Evolutionary conservation across 92 coral and sea anemone genomes (phyloP).

Genomic region (Chrysogorgia sp.): DNA sequence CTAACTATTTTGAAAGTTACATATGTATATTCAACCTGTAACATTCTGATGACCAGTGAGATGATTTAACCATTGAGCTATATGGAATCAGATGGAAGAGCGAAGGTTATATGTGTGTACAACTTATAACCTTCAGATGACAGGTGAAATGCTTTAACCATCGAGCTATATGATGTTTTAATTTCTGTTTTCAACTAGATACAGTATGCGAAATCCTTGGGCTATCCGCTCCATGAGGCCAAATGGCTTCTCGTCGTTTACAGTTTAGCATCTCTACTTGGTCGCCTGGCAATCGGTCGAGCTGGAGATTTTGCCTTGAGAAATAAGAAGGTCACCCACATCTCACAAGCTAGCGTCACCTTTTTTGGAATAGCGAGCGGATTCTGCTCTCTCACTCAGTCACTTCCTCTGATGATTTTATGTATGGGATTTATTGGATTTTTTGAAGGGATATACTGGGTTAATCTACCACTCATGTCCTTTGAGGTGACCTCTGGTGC

Average conservation of each 20-base stretch:
- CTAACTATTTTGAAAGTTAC: too few species aligned
- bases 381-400: conserved; percentile 12
- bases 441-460: conserved; percentile 28
- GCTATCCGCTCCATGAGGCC: conserved; percentile 15
- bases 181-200: neutral
- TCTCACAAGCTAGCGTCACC: neutral
- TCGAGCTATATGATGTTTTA: too few species aligned
- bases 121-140: too few species aligned
- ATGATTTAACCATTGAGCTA: too few species aligned
- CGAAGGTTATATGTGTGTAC: too few species aligned
- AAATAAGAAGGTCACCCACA: neutral
- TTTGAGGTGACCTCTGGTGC: conserved; percentile 5
- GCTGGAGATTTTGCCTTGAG: conserved; percentile 6
- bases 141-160: too few species aligned
- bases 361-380: conserved; percentile 10
- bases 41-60: too few species aligned
- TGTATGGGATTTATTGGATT: conserved; percentile 29
- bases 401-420: conserved; percentile 17
- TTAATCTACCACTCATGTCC: neutral
- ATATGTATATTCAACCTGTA: too few species aligned
- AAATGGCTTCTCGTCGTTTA: conserved; percentile 18
- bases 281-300: conserved; percentile 3
- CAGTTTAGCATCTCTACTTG: neutral
- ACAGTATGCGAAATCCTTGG: conserved; percentile 27
- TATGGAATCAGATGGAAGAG: too few species aligned